A percentile compares a stretch with the other conserved stretches of the same genome.
These are phyloP conservation scores for Brachyrhaphis roseni DNA, from an alignment of 2,797 vertebrate species.

Conservation along the genomic window DNA sequence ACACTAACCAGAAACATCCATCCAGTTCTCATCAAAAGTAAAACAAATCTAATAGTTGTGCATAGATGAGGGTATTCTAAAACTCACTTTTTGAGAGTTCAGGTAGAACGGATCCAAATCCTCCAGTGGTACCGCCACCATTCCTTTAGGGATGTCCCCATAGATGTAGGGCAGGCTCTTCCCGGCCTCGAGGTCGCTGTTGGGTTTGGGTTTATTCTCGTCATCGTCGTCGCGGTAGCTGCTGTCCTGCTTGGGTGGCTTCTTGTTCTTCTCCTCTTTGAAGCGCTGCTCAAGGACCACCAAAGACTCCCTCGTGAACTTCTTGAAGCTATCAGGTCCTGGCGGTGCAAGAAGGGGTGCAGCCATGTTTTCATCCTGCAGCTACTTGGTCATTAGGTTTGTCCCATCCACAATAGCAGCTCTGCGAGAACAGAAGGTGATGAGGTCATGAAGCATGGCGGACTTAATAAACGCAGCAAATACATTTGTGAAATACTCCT, in stretches of 20 bases:
- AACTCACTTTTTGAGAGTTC: constrained; percentile 94
- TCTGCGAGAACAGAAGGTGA: constrained; percentile 69
- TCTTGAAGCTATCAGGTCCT: constrained; percentile 97
- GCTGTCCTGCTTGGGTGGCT: constrained; percentile 94
- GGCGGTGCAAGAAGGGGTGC: constrained; percentile 96
- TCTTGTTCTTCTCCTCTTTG: constrained; percentile 93
- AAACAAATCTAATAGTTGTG: neutral
- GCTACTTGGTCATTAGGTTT: constrained; percentile 87
- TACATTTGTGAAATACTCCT: neutral
- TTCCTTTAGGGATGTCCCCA: constrained; percentile 89
- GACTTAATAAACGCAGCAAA: neutral
- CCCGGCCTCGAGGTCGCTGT: constrained; percentile 96
- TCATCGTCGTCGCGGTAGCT: constrained; percentile 98
- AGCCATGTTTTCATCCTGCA: constrained; percentile 99
- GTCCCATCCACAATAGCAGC: constrained; percentile 87
- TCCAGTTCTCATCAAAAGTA: neutral
- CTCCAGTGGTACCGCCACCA: constrained; percentile 96
- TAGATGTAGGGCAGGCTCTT: constrained; percentile 98
- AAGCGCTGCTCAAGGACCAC: constrained; percentile 94
- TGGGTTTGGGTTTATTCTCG: constrained; percentile 95
- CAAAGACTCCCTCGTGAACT: constrained; percentile 95
- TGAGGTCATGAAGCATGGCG: neutral
- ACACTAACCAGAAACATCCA: constrained; percentile 33
- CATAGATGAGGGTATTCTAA: neutral
- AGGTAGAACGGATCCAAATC: constrained; percentile 98